Evolutionary conservation across 2,797 vertebrate species (phyloP), one percentile per base, ranked within the genome.

Genomic region (Zalophus californianus): DNA sequence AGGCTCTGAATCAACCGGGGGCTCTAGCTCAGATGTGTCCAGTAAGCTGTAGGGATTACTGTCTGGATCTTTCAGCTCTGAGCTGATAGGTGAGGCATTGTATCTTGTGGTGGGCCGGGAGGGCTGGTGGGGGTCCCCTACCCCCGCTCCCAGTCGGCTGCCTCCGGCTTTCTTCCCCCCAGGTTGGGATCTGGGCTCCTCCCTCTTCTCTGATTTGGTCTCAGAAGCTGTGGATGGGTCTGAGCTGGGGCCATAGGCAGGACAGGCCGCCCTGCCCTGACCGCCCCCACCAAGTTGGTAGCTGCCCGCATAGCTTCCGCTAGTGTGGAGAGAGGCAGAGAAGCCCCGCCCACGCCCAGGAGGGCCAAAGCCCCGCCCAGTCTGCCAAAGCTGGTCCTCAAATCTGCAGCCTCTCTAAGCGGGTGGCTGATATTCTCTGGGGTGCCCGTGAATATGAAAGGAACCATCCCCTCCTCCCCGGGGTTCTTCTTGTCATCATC

Each of bases 401-500:
- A 44, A 44, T 44, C 44, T 44, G 44, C 44, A 44, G 44, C 44
- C 44, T 44, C 44, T 44, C 44, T 8, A 44, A 44, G 44, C 44
- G 44, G 44, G 44, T 44, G 99, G 98, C 99, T 99, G 98, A 99
- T 99, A 98, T 99, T 99, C 98, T 99, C 99, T 97, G 99, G 99
- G 7, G 99, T 99, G 70, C 99, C 99, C 89, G 99, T 99, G 86
- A 99, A 99, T 77, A 99, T 99, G 80, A 99, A 99, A 4, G 99
- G 99, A 95, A 99, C 99, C 99, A 99, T 99, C 48, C 99, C 99
- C 99, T 99, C 99, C 98, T 99, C 99, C 83, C 99, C 98, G 96
- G 99, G 99, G 98, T 99, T 99, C 96, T 99, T 99, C 99, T 99
- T 99, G 98, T 99, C 99, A 62, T 99, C 99, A 98, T 99, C 99